Conservation (phyloP, 2,888 invertebrate species). For the Dorcus hopei region DNA sequence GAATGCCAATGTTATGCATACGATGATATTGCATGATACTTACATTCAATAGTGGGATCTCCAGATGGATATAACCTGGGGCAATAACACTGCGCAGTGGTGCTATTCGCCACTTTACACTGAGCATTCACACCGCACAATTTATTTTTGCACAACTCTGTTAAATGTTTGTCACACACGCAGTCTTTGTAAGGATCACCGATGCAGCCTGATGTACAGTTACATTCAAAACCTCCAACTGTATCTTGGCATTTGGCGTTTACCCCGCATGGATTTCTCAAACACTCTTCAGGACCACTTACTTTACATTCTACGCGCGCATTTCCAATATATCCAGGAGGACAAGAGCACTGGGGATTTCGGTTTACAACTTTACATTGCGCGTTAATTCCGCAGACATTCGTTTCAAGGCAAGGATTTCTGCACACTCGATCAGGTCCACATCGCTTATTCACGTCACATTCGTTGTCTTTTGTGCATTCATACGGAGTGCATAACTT, state of each 20-base stretch:
- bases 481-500: constrained; percentile 73
- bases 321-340: constrained; percentile 71
- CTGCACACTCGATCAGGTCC: constrained; percentile 68
- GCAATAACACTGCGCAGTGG: constrained; percentile 78
- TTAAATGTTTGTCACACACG: constrained; percentile 64
- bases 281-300: constrained; percentile 65
- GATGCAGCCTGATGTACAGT: constrained; percentile 73
- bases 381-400: constrained; percentile 79
- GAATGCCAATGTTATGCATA: neutral
- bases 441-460: constrained; percentile 74
- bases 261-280: constrained; percentile 77
- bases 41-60: constrained; percentile 83
- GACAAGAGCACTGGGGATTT: constrained; percentile 73
- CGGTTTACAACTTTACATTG: constrained; percentile 78
- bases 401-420: constrained; percentile 75
- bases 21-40: constrained; percentile 45
- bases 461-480: constrained; percentile 73
- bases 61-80: constrained; percentile 78
- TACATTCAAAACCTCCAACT: constrained; percentile 73
- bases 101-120: constrained; percentile 66
- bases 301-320: constrained; percentile 66
- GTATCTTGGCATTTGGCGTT: constrained; percentile 80
- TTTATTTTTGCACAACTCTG: constrained; percentile 74
- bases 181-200: constrained; percentile 82
- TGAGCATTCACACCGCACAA: constrained; percentile 80